A percentile compares a stretch with the other conserved stretches of the same genome.
phyloP scores from a whole-genome alignment of 2,113 vertebrate species.

The Onychorhynchus coronatus region DNA sequence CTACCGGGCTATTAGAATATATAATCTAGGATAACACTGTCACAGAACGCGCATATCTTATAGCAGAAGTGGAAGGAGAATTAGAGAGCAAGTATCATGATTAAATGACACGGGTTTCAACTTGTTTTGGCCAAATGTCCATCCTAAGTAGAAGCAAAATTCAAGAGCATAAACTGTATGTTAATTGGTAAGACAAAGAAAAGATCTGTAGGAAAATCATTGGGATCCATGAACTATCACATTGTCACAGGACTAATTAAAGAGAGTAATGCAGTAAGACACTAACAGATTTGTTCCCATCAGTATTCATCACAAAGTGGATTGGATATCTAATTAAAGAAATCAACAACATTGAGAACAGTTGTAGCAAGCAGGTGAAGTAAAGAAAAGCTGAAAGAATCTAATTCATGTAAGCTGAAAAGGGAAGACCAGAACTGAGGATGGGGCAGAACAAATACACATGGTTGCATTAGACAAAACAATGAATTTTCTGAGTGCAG shows the following conservation, averaged over 20 bases:
- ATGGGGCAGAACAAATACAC: not conserved
- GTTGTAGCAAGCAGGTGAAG: not conserved
- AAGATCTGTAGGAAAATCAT: not conserved
- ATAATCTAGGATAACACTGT: constrained; percentile 2
- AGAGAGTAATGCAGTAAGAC: not conserved
- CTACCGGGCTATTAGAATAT: not conserved
- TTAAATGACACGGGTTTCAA: not conserved
- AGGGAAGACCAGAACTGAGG: not conserved
- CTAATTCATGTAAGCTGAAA: not conserved
- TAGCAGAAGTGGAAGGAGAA: not conserved
- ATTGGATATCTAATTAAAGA: not conserved
- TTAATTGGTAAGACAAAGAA: not conserved
- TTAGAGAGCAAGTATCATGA: not conserved
- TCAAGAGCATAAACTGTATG: not conserved
- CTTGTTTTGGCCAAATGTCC: not conserved
- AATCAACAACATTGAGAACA: not conserved
- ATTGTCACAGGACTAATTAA: not conserved
- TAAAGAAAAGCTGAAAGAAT: not conserved
- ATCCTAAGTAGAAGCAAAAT: not conserved
- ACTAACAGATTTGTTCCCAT: not conserved
- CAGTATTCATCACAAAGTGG: not conserved
- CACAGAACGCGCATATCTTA: not conserved
- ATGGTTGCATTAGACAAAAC: not conserved
- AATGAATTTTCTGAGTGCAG: not conserved
- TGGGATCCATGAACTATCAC: not conserved